Conservation (phyloP, 2,113 vertebrate genomes). For the Tragulus kanchil region DNA sequence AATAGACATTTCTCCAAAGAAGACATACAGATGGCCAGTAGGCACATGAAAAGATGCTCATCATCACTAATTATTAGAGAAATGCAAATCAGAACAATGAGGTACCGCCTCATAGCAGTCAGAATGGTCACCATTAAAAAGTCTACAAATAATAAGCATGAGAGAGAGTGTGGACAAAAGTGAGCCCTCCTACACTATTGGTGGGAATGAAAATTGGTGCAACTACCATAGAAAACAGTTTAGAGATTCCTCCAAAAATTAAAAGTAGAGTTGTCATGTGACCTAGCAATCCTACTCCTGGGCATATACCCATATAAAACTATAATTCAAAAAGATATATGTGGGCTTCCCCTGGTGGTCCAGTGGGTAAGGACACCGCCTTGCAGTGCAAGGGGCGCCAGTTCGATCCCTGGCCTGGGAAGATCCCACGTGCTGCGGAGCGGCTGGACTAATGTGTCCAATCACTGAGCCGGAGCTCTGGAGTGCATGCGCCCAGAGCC, state of each 20-base stretch:
- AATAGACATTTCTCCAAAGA: background rate
- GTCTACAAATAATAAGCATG: background rate
- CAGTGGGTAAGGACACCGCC: too few relatives aligned
- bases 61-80: background rate
- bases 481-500: too few relatives aligned
- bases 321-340: background rate
- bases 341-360: too few relatives aligned
- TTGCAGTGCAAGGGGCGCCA: too few relatives aligned
- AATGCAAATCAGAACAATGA: background rate
- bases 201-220: background rate
- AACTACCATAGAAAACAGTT: background rate
- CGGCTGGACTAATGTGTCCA: too few relatives aligned
- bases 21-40: background rate
- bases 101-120: background rate
- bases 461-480: too few relatives aligned
- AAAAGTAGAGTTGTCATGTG: background rate
- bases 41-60: background rate
- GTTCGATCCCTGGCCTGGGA: too few relatives aligned
- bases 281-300: background rate
- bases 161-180: background rate
- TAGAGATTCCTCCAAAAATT: background rate
- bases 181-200: too few relatives aligned
- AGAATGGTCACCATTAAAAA: background rate
- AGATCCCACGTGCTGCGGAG: too few relatives aligned
- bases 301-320: background rate